Base-by-base conservation (phyloP, 2,797 vertebrate genomes). In the Pseudotriccus pelzelni region DNA sequence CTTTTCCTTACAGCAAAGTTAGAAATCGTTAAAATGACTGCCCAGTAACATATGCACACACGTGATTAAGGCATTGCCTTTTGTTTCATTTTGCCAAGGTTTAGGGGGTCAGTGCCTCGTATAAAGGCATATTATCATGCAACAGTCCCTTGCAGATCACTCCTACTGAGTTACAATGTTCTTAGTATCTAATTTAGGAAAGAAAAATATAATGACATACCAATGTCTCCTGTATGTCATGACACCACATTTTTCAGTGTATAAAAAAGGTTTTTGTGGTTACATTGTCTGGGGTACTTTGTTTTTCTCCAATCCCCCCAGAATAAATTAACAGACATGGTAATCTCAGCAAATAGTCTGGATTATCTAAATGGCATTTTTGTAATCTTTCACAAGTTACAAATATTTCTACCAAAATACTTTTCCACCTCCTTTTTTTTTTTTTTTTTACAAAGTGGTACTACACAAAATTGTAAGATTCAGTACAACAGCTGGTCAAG, bases 191-290 rank as follows among this genome's bases (percentile, higher is more conserved):
- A 90, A 90, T 75, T 91, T 62, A 81, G 80, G 79, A 94, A 96
- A 94, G 53, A 94, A 96, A 96, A 96, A 96, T 91, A 94, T 21
- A 86, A 88, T 75, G 76, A 72, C 66, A 93, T 93, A 90, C 73
- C 87, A 88, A 68, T 55, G 43, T 86, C 69, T 94, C 91, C 63
- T 36, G 84, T 86, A 84, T 84, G 78, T 83, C 87, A 77, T 32
- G 81, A 96, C 84, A 93, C 52, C 41, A 49, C 75, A 93, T 92
- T 95, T 90, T 88, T 94, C 39, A 84, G 53, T 3, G 1, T 39
- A 43, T 46, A 84, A 84, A 60, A 56, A 56, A 73, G 66, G 36
- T 77, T 64, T 87, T 66, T 84, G 88, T 63, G 58, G 62, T 81
- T 84, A 81, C 12, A 18, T 25, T 85, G 64, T 87, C 76, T 73